Evolutionary conservation across 2,888 invertebrate species (phyloP).

Genomic region (Salticus scenicus): DNA sequence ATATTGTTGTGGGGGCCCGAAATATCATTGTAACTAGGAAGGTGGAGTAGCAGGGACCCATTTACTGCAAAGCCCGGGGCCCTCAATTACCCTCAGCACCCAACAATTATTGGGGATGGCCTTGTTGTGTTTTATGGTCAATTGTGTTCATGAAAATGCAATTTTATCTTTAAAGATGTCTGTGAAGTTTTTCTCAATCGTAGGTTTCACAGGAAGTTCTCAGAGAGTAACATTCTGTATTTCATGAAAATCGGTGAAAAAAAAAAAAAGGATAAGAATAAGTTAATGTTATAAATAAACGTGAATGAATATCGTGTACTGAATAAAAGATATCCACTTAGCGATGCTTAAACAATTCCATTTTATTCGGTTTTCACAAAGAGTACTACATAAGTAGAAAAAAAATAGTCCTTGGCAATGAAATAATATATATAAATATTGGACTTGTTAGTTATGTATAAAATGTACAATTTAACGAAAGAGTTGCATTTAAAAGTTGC

Average conservation of each 20-base stretch:
- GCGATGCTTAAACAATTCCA: too few species aligned
- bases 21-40: slow-evolving; percentile 43
- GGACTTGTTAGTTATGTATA: too few species aligned
- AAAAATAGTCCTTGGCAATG: too few species aligned
- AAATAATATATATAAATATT: too few species aligned
- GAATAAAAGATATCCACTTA: too few species aligned
- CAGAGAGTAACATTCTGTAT: not conserved
- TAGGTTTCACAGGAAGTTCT: slow-evolving; percentile 3
- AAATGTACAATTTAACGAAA: too few species aligned
- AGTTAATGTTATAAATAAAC: too few species aligned
- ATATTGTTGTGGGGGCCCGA: slow-evolving; percentile 20
- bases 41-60: slow-evolving; percentile 37
- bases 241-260: not conserved
- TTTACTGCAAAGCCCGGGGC: slow-evolving; percentile 38
- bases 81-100: slow-evolving; percentile 56
- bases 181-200: not conserved
- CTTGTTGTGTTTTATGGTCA: slow-evolving; percentile 69
- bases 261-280: too few species aligned
- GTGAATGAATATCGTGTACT: too few species aligned
- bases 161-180: not conserved
- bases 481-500: too few species aligned
- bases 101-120: slow-evolving; percentile 41
- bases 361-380: too few species aligned
- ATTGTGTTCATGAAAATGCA: slow-evolving; percentile 53
- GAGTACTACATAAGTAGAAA: too few species aligned